phyloP scores from a whole-genome alignment of 2,113 vertebrate species.

The Engraulis encrasicolus region DNA sequence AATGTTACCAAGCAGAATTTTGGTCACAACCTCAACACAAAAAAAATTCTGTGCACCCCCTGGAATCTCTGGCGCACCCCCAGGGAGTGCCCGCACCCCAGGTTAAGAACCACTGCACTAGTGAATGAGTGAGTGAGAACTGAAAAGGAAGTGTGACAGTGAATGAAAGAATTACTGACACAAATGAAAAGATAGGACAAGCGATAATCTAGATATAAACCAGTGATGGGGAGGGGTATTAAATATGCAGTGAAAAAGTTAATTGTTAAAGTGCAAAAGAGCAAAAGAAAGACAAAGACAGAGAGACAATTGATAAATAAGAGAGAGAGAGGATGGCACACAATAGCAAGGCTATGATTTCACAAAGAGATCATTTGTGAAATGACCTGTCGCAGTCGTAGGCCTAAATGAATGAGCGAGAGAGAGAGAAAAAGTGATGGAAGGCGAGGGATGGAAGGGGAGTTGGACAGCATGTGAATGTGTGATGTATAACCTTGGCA shows the following conservation, averaged over 20 bases:
- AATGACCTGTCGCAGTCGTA: not conserved
- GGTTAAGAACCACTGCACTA: too few species aligned
- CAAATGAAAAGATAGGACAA: too few species aligned
- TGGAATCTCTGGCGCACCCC: too few species aligned
- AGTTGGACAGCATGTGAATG: slow-evolving; percentile 1
- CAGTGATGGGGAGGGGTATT: too few species aligned
- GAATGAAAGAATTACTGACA: not conserved
- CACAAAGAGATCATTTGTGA: not conserved
- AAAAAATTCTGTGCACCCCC: too few species aligned
- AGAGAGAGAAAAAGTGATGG: not conserved
- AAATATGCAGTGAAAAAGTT: too few species aligned
- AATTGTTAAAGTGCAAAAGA: too few species aligned
- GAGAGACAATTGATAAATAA: not conserved
- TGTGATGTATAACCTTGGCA: slow-evolving; percentile 51
- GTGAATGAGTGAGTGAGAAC: not conserved
- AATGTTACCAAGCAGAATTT: too few species aligned
- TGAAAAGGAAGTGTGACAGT: not conserved
- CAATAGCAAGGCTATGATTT: not conserved
- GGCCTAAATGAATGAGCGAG: not conserved
- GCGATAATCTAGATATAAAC: too few species aligned
- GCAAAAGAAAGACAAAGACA: not conserved
- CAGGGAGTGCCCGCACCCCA: too few species aligned
- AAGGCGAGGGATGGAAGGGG: too few species aligned
- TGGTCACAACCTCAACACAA: too few species aligned
- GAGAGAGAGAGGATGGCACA: not conserved